Evolutionary conservation across 1,140 invertebrate genomes (phyloP).

Genomic region (Dryas iulia): DNA sequence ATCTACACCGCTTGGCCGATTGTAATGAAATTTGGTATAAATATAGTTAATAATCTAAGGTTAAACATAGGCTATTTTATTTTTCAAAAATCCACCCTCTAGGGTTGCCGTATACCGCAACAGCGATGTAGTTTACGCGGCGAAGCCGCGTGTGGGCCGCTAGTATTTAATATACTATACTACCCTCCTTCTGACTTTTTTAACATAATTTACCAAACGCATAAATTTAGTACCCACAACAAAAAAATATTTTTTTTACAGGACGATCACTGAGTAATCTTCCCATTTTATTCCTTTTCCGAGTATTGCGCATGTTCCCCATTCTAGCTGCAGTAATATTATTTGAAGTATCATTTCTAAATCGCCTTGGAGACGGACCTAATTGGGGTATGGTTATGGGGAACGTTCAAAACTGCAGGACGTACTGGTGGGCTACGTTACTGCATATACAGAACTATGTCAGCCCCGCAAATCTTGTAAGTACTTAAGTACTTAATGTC

Average conservation of each 20-base stretch:
- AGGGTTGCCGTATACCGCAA: too few species aligned
- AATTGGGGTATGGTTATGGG: slow-evolving; percentile 62
- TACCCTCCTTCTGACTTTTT: too few species aligned
- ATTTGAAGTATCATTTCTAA: slow-evolving; percentile 79
- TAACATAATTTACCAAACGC: too few species aligned
- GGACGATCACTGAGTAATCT: slow-evolving; percentile 46
- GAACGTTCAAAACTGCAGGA: slow-evolving; percentile 40
- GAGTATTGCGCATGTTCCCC: slow-evolving; percentile 81
- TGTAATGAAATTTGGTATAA: too few species aligned
- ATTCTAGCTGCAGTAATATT: slow-evolving; percentile 80
- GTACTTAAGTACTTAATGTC: too few species aligned
- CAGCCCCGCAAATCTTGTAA: slow-evolving; percentile 45
- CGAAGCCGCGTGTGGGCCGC: too few species aligned
- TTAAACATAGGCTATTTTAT: too few species aligned
- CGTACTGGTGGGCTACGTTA: slow-evolving; percentile 58
- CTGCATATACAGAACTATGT: slow-evolving; percentile 59
- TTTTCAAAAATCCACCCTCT: too few species aligned
- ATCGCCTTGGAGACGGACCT: slow-evolving; percentile 82
- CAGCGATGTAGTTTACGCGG: too few species aligned
- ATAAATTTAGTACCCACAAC: too few species aligned
- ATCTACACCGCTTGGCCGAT: too few species aligned
- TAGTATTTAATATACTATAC: slow-evolving; percentile 42
- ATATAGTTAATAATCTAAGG: too few species aligned
- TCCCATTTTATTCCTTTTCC: slow-evolving; percentile 76
- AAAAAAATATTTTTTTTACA: slow-evolving; percentile 49